Conservation (phyloP, 2,113 vertebrate species). For the Neolamprologus tretocephalus region DNA sequence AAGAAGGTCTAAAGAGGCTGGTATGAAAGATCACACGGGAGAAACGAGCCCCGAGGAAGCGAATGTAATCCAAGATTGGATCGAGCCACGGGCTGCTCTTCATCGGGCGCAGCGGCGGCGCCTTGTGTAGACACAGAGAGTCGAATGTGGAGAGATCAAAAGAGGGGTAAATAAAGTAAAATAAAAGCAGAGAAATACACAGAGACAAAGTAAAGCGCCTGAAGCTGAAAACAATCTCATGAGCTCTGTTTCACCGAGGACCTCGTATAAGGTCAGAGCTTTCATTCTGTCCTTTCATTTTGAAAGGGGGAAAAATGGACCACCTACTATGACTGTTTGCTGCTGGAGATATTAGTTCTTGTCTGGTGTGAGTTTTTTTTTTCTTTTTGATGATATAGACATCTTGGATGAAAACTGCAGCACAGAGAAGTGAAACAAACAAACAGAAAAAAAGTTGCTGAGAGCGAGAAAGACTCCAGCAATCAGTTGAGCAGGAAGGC, state of each 20-base stretch:
- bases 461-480: neutral
- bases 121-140: neutral
- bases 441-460: neutral
- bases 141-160: slow-evolving; percentile 24
- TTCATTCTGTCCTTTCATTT: slow-evolving; percentile 45
- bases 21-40: neutral
- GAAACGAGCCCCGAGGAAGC: neutral
- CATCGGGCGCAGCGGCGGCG: neutral
- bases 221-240: slow-evolving; percentile 41
- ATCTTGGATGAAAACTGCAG: neutral
- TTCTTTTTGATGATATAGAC: neutral
- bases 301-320: neutral
- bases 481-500: neutral
- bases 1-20: neutral
- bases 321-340: slow-evolving; percentile 31
- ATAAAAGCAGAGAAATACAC: slow-evolving; percentile 18
- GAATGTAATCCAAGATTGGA: neutral
- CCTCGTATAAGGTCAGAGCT: slow-evolving; percentile 30
- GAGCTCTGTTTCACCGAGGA: neutral
- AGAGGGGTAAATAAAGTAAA: slow-evolving; percentile 29
- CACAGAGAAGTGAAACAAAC: neutral
- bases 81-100: neutral
- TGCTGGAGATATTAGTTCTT: slow-evolving; percentile 28
- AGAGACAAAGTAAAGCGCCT: slow-evolving; percentile 26
- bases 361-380: neutral